Percentiles rank a stretch among this genome's conserved stretches.
Evolutionary conservation across 2,797 vertebrate genomes (phyloP).

Genomic region (Urocyon cinereoargenteus): DNA sequence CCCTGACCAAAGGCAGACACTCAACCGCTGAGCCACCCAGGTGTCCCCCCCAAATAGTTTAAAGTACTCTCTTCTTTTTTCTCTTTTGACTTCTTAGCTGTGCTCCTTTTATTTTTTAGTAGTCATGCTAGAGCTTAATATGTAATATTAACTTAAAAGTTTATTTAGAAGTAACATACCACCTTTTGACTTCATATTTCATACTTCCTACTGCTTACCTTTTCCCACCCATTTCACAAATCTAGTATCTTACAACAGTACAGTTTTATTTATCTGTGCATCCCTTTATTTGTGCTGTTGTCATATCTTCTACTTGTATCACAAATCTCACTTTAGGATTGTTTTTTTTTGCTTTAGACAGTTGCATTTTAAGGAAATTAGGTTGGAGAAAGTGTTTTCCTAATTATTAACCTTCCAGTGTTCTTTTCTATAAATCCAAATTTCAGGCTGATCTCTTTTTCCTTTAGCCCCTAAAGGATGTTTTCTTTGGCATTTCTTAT

Average conservation of each 20-base stretch:
- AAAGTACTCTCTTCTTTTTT: not conserved
- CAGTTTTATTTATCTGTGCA: not conserved
- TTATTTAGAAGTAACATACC: not conserved
- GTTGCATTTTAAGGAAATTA: constrained; percentile 36
- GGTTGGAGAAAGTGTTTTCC: not conserved
- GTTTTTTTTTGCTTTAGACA: not conserved
- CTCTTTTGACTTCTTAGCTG: not conserved
- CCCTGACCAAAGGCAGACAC: too few relatives aligned
- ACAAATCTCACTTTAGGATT: not conserved
- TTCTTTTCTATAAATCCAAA: not conserved
- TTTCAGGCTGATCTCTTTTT: constrained; percentile 12
- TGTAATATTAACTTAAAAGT: not conserved
- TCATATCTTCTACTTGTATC: not conserved
- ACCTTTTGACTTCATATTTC: not conserved
- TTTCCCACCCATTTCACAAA: not conserved
- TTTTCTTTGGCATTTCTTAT: not conserved
- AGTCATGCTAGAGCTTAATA: not conserved
- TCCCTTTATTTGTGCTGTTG: not conserved
- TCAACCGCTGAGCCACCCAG: too few relatives aligned
- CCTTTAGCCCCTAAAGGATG: not conserved
- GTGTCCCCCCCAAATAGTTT: not conserved
- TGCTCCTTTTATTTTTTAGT: constrained; percentile 27
- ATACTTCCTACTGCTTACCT: not conserved
- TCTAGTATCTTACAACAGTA: not conserved
- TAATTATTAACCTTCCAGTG: not conserved